These are phyloP conservation scores for Musca domestica DNA, from an alignment of 1,140 invertebrate genomes.

Conservation along the genomic window DNA sequence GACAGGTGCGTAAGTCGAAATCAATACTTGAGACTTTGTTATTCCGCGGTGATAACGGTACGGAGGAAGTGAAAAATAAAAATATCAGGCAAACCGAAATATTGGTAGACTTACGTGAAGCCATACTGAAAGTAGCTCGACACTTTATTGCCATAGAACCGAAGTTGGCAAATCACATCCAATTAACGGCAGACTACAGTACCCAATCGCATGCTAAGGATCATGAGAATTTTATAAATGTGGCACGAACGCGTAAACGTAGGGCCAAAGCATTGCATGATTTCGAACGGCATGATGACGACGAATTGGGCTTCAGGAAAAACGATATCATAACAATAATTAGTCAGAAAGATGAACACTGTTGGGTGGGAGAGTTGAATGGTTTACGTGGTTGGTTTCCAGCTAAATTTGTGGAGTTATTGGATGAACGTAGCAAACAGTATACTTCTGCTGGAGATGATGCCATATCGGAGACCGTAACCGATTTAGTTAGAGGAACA, in stretches of 20 bases:
- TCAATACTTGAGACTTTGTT: conserved; percentile 86
- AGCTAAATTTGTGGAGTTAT: conserved; percentile 93
- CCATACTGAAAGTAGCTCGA: conserved; percentile 71
- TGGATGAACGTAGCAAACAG: conserved; percentile 95
- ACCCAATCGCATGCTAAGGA: conserved; percentile 94
- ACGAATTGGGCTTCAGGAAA: conserved; percentile 96
- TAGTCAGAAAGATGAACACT: conserved; percentile 98
- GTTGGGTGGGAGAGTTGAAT: conserved; percentile 99
- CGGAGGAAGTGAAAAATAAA: conserved; percentile 87
- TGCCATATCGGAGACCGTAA: conserved; percentile 91
- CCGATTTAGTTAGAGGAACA: conserved; percentile 92
- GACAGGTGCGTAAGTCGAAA: conserved; percentile 88
- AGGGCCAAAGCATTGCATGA: conserved; percentile 85
- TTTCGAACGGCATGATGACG: conserved; percentile 97
- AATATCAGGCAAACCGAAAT: conserved; percentile 95
- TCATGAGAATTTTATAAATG: conserved; percentile 91
- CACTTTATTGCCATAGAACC: conserved; percentile 53
- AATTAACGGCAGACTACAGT: conserved; percentile 87
- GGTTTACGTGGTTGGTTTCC: conserved; percentile 98
- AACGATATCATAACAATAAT: conserved; percentile 98
- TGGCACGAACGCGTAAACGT: conserved; percentile 79
- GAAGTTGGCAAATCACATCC: conserved; percentile 62
- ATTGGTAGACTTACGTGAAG: conserved; percentile 92
- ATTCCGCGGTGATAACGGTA: conserved; percentile 71
- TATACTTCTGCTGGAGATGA: conserved; percentile 98